phyloP scores from a whole-genome alignment of 2,797 vertebrate genomes.

The Sebastolobus alascanus region DNA sequence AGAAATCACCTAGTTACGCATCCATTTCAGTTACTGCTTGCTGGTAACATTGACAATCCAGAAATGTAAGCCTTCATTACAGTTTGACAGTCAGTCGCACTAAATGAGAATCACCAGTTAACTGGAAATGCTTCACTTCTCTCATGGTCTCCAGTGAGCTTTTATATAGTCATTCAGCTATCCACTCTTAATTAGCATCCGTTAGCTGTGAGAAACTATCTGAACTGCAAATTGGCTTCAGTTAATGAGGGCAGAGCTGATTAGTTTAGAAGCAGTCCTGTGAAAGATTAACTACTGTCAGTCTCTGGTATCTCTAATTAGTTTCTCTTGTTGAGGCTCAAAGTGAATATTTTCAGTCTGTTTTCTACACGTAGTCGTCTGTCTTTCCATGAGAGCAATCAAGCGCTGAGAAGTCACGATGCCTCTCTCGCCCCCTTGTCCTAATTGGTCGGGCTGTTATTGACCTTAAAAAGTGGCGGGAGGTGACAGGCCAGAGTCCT shows the following conservation, averaged over 20 bases:
- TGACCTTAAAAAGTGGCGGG: background rate
- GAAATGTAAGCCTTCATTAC: background rate
- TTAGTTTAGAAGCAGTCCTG: constrained; percentile 4
- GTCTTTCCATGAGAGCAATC: background rate
- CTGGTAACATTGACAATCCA: background rate
- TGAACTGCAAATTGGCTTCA: background rate
- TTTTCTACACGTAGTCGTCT: background rate
- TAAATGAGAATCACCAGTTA: background rate
- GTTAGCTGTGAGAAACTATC: constrained; percentile 33
- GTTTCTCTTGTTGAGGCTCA: background rate
- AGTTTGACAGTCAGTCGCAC: background rate
- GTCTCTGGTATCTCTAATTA: constrained; percentile 24
- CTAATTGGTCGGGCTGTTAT: constrained; percentile 9
- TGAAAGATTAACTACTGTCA: constrained; percentile 19
- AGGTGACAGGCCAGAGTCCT: background rate
- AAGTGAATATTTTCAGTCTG: background rate
- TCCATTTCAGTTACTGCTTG: background rate
- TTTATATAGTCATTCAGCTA: background rate
- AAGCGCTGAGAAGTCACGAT: background rate
- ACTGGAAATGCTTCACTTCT: background rate
- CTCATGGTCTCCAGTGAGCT: background rate
- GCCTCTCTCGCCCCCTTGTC: background rate
- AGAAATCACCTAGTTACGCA: background rate
- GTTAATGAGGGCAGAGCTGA: constrained; percentile 33
- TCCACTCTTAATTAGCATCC: constrained; percentile 23